These are phyloP conservation scores for Argyra leucocephala DNA, from an alignment of 2,888 invertebrate genomes.

Conservation along the genomic window DNA sequence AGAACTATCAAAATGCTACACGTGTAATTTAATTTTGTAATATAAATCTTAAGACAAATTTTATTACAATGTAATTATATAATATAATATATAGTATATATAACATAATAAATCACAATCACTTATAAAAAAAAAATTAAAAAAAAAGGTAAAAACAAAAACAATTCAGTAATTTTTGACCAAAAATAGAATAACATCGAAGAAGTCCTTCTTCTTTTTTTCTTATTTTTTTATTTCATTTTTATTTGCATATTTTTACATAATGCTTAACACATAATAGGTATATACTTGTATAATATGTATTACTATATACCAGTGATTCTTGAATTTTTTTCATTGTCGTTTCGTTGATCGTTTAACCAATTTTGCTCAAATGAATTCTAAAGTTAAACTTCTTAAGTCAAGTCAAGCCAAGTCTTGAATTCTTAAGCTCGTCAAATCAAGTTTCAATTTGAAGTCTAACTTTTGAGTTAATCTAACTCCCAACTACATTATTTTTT, in stretches of 20 bases:
- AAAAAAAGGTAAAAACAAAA: background rate
- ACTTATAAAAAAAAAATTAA: background rate
- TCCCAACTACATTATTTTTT: too few species aligned
- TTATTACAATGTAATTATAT: background rate
- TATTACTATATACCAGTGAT: too few species aligned
- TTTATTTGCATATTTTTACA: conserved; percentile 6
- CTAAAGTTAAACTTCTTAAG: too few species aligned
- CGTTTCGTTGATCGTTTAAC: too few species aligned
- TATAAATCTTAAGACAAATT: background rate
- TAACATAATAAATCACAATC: background rate
- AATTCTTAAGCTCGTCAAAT: too few species aligned
- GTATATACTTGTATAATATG: too few species aligned
- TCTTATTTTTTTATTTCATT: background rate
- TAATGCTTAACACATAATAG: background rate
- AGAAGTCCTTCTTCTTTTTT: background rate
- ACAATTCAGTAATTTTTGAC: background rate
- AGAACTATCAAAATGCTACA: background rate
- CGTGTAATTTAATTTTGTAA: background rate
- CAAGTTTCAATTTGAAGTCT: too few species aligned
- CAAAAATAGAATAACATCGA: background rate
- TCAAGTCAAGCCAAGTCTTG: too few species aligned
- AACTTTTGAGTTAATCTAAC: too few species aligned
- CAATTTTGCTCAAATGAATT: too few species aligned
- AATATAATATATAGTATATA: too few species aligned
- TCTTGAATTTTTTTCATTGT: too few species aligned